Base-by-base conservation (phyloP, 1,140 invertebrate species). In the Drosophila albomicans region DNA sequence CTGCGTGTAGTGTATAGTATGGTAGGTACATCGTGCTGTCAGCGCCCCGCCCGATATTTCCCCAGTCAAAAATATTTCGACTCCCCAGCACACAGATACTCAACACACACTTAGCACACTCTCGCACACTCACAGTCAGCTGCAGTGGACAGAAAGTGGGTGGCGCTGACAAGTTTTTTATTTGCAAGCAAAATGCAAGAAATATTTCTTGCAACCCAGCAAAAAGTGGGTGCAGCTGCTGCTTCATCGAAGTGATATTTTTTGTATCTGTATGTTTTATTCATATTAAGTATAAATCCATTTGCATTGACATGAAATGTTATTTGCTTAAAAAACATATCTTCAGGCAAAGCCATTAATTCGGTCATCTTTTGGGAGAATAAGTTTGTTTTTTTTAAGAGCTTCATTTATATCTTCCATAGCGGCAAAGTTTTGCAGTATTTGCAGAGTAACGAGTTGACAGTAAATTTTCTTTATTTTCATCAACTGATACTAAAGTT, bases 161-260 rank as follows among this genome's bases (percentile, higher is more conserved):
- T 87, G 82, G 84, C 84, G 76, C 71, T 82, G 84, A 88, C 84
- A 87, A 87, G 74, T 81, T 86, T 73, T 52, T 15, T 25, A 25
- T 25, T 25, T 25, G 20, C 20, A 4, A 25, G 38, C 30, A 38
- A 68, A 72, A 70, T 38, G 32, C 56, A 61, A 74, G 38, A 84
- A 84, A 78, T 84, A 84, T 85, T 84, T 84, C 28, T 69, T 69
- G 72, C 35, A 49, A 52, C 59, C 8, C 25, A 73, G 16, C 52
- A 45, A 51, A 82, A 82, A 80, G 54, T 87, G 79, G 82, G 82
- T 86, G 82, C 82, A 87, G 82, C 82, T 67, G 66, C 54, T 30
- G 45, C 15, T 38, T 30, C 65, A 38, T 48, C 57, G 28, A 61
- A 61, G 6, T 30, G 49, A 35, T 51, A 15, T 49, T 20, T 57